Conservation (phyloP, 2,113 vertebrate species). For the Willisornis vidua region DNA sequence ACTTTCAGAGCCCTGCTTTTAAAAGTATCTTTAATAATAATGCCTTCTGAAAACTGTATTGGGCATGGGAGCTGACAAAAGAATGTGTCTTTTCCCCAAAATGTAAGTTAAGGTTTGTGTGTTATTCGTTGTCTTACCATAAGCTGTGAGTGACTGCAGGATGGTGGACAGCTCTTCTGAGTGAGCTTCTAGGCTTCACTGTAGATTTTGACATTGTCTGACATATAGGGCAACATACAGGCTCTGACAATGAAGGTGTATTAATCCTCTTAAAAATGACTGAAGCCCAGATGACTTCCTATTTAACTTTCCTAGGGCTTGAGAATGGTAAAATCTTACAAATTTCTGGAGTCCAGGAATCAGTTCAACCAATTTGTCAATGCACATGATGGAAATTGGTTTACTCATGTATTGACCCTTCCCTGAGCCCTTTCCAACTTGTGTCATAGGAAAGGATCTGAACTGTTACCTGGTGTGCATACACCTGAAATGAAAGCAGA, state of each 20-base stretch:
- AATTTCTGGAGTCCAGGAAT: not conserved
- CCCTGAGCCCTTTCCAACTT: not conserved
- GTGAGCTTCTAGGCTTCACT: not conserved
- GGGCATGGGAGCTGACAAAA: not conserved
- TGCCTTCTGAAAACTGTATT: not conserved
- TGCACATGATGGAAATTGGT: not conserved
- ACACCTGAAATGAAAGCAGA: not conserved
- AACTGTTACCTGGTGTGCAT: not conserved
- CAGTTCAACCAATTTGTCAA: not conserved
- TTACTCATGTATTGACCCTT: not conserved
- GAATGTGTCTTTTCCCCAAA: not conserved
- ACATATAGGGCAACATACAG: not conserved
- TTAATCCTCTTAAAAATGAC: not conserved
- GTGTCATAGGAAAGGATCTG: not conserved
- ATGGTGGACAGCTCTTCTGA: not conserved
- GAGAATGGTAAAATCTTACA: not conserved
- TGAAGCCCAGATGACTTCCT: not conserved
- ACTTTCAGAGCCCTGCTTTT: not conserved
- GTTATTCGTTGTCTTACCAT: not conserved
- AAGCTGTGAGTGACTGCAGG: not conserved
- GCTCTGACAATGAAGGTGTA: not conserved
- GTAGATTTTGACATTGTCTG: not conserved
- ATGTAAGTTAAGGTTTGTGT: not conserved
- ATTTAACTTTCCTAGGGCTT: not conserved
- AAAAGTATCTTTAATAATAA: not conserved